phyloP scores from a whole-genome alignment of 2,797 vertebrate species.

The Sciurus carolinensis region DNA sequence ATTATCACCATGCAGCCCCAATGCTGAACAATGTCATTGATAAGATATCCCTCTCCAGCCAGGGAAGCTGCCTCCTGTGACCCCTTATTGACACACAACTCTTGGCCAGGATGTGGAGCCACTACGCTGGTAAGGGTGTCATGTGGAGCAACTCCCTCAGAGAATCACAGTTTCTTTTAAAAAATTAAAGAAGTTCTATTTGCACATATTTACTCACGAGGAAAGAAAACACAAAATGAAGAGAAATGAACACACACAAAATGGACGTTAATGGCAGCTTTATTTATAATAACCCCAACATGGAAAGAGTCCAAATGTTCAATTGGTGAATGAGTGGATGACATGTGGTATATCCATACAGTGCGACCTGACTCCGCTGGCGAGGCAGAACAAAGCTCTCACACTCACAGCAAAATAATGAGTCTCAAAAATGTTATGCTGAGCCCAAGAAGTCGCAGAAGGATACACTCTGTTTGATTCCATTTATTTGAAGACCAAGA shows the following conservation, averaged over 20 bases:
- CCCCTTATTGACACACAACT: background rate
- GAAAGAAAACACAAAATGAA: slow-evolving; percentile 52
- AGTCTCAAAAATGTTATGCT: background rate
- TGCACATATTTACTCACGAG: slow-evolving; percentile 48
- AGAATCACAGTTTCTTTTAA: slow-evolving; percentile 51
- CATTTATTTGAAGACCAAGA: slow-evolving; percentile 50
- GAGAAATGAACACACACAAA: slow-evolving; percentile 62
- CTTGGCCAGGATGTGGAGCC: background rate
- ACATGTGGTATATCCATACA: background rate
- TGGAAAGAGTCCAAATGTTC: background rate
- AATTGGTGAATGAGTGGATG: background rate
- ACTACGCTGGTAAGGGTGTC: background rate
- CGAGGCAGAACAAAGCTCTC: background rate
- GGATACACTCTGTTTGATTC: background rate
- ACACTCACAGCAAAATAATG: background rate
- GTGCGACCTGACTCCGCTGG: background rate
- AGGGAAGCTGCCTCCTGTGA: background rate
- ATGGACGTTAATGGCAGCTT: background rate
- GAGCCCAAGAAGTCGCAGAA: slow-evolving; percentile 25
- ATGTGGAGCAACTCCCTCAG: background rate
- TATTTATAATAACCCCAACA: background rate
- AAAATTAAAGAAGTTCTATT: slow-evolving; percentile 22
- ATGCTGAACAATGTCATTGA: slow-evolving; percentile 26
- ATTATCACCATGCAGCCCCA: background rate
- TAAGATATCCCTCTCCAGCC: background rate